A percentile compares a stretch with the other conserved stretches of the same genome.
These are phyloP conservation scores for Petrocephalus schoutedeni DNA, from an alignment of 2,797 vertebrate species.

Conservation along the genomic window DNA sequence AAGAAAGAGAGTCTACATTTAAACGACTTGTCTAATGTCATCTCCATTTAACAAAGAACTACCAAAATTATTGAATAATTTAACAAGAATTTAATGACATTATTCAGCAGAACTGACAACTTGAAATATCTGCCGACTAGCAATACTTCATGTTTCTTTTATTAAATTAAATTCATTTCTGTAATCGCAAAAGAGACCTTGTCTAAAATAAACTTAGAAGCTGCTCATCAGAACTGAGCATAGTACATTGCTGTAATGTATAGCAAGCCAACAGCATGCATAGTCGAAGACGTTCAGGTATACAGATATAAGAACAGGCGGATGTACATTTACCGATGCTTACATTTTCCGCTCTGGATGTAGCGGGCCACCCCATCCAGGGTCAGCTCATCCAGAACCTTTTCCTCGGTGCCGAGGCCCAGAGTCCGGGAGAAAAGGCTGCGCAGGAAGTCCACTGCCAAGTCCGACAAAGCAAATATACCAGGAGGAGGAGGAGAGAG, in stretches of 20 bases:
- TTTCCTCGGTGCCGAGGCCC: conserved; percentile 68
- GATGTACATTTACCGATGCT: conserved; percentile 33
- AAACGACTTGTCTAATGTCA: neutral
- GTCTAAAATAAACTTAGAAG: neutral
- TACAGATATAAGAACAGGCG: neutral
- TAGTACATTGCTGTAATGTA: neutral
- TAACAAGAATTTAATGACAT: neutral
- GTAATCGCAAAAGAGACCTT: neutral
- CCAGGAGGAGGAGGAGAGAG: neutral
- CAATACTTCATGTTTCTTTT: neutral
- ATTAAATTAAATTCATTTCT: neutral
- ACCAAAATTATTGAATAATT: neutral
- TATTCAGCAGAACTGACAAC: neutral
- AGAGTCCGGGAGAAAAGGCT: conserved; percentile 76
- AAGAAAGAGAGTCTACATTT: neutral
- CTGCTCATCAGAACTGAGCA: neutral
- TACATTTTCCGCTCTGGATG: conserved; percentile 78
- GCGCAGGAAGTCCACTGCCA: conserved; percentile 81
- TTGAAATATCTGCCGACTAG: neutral
- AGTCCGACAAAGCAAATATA: conserved; percentile 3
- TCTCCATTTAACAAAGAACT: neutral
- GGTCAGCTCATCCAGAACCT: conserved; percentile 77
- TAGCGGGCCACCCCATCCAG: conserved; percentile 74
- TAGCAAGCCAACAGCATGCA: neutral
- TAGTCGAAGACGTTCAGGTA: neutral